Evolutionary conservation across 2,888 invertebrate species (phyloP), one percentile per base, ranked within the genome.

Genomic region (Parnassius mnemosyne): DNA sequence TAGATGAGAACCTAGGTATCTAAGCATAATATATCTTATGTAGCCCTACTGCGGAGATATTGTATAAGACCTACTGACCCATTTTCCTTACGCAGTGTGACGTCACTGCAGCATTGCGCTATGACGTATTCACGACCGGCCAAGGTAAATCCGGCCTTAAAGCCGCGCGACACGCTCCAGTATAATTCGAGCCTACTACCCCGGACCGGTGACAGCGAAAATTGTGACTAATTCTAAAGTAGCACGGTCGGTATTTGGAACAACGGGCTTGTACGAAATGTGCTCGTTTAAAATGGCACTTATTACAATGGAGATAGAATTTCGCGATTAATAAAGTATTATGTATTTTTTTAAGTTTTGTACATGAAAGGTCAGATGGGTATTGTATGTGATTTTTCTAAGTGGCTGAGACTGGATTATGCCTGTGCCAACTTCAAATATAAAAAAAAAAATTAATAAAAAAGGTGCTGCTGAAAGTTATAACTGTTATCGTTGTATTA

Each of bases 51-150:
- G 61, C 61, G 46, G 61, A 20, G 44, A 52, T 52, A 34, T 50
- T 55, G 53, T 42, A 46, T 20, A 46, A 52, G 61, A 10, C 47
- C 56, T n/a, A 61, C 47, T 61, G 61, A 61, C 61, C 61, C 16
- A 61, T 52, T 53, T 61, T 41, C 53, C 61, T 70, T 84, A 85
- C 84, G 84, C 84, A 84, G 82, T 80, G 69, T 85, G 85, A 85
- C 85, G 85, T 85, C 83, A 85, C 70, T 71, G 71, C 83, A 72
- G 80, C 84, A 85, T 67, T 85, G 85, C 85, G 85, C 83, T 76
- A 79, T 76, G 74, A 77, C 74, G 71, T 57, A 61, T 57, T 63
- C 56, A 57, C 52, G 65, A 66, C 66, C 63, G 64, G 52, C 63
- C 73, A 75, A 68, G 70, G 71, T 59, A 76, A 74, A 73, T 67